Evolutionary conservation across 2,113 vertebrate genomes (phyloP).

Genomic region (Xenus cinereus): DNA sequence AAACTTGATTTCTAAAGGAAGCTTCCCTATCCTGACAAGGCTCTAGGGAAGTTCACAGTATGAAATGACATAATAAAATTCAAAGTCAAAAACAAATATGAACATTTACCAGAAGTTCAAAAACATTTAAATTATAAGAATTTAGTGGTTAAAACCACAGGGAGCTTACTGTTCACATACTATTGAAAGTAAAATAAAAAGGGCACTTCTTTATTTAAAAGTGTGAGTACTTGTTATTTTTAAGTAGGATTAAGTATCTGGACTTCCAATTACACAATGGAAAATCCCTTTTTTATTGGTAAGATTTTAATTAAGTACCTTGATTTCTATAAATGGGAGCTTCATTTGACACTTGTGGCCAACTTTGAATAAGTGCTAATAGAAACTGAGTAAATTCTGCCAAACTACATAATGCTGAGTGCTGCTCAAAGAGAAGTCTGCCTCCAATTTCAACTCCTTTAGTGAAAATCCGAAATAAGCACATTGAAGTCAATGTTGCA

Average conservation of each 20-base stretch:
- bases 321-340: constrained; percentile 48
- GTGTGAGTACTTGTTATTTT: constrained; percentile 38
- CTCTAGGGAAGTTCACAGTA: neutral
- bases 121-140: constrained; percentile 36
- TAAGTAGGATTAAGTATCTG: constrained; percentile 57
- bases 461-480: constrained; percentile 17
- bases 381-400: constrained; percentile 45
- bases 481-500: neutral
- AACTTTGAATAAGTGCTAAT: constrained; percentile 50
- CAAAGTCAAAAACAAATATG: constrained; percentile 1
- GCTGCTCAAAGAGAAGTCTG: neutral
- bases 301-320: constrained; percentile 67
- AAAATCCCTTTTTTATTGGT: constrained; percentile 61
- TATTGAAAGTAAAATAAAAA: constrained; percentile 32
- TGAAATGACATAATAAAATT: neutral
- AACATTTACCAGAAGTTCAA: constrained; percentile 23
- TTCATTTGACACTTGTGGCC: constrained; percentile 60
- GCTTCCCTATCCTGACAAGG: neutral
- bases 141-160: constrained; percentile 3
- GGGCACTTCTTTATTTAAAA: constrained; percentile 31
- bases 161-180: constrained; percentile 19
- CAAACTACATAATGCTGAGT: neutral
- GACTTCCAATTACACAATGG: constrained; percentile 54
- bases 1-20: neutral
- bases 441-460: constrained; percentile 14